These are phyloP conservation scores for Morpho helenor DNA, from an alignment of 2,888 invertebrate genomes.

Conservation along the genomic window DNA sequence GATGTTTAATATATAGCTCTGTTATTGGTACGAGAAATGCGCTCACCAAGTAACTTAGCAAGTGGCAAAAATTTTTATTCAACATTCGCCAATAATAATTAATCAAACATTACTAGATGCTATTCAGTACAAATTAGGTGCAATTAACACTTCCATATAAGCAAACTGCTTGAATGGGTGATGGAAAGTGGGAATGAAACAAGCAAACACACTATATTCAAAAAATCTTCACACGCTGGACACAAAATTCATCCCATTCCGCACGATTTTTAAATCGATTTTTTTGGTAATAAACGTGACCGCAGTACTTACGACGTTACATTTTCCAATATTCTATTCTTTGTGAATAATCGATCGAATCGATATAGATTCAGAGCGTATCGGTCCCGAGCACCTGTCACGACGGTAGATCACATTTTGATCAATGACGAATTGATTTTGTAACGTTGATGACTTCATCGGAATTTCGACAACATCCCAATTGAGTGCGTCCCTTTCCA, in stretches of 20 bases:
- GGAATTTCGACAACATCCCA: conserved; percentile 56
- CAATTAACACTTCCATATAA: no score
- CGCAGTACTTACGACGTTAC: conserved; percentile 43
- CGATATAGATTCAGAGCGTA: conserved; percentile 54
- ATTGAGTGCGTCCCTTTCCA: conserved; percentile 42
- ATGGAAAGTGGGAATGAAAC: not conserved
- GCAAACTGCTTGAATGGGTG: no score
- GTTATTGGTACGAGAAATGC: no score
- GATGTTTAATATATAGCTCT: no score
- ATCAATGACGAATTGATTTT: conserved; percentile 69
- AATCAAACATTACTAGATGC: no score
- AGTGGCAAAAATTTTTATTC: no score
- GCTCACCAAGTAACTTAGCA: no score
- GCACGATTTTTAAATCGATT: conserved; percentile 66
- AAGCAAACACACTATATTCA: not conserved
- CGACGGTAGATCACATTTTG: conserved; percentile 68
- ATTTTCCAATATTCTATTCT: conserved; percentile 46
- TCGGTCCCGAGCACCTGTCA: conserved; percentile 58
- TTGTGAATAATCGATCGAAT: conserved; percentile 67
- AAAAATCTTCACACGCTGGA: conserved; percentile 19
- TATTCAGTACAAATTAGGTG: no score
- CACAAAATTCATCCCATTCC: conserved; percentile 38
- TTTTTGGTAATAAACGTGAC: conserved; percentile 62
- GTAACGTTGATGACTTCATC: conserved; percentile 63
- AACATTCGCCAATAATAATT: no score